phyloP scores from a whole-genome alignment of 2,888 invertebrate genomes.

The Erebia aethiops region DNA sequence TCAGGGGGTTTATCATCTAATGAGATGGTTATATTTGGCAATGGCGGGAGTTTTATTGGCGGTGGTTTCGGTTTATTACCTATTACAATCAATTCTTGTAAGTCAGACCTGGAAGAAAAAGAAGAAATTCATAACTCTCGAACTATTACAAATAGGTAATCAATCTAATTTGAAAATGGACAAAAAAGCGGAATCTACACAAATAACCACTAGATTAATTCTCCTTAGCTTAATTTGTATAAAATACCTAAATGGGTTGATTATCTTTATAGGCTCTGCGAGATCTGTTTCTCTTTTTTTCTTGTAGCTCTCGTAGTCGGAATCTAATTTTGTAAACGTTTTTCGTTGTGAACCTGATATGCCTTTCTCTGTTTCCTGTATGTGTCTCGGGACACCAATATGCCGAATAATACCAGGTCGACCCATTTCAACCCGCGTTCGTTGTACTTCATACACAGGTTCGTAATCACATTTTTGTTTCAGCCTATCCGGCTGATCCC shows the following conservation, averaged over 20 bases:
- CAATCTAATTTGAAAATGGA: not conserved
- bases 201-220: too few species aligned
- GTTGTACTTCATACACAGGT: constrained; percentile 64
- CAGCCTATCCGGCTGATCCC: constrained; percentile 63
- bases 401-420: constrained; percentile 61
- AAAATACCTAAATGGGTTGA: constrained; percentile 65
- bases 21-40: constrained; percentile 54
- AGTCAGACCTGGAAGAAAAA: constrained; percentile 58
- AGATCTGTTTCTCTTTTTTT: constrained; percentile 57
- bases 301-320: constrained; percentile 58
- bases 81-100: constrained; percentile 57
- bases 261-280: constrained; percentile 54
- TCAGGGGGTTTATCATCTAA: constrained; percentile 31
- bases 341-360: constrained; percentile 55
- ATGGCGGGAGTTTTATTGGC: constrained; percentile 50
- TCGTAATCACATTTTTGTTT: constrained; percentile 59
- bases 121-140: not conserved
- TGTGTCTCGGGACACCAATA: constrained; percentile 60
- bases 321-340: constrained; percentile 50
- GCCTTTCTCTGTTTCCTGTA: constrained; percentile 64
- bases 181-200: too few species aligned
- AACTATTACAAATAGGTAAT: not conserved
- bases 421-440: constrained; percentile 63
- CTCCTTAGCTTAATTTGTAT: not conserved
- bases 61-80: constrained; percentile 60